Percentiles rank a stretch among this genome's conserved stretches.
Evolutionary conservation across 2,797 vertebrate genomes (phyloP).

Genomic region (Taeniopygia guttata): DNA sequence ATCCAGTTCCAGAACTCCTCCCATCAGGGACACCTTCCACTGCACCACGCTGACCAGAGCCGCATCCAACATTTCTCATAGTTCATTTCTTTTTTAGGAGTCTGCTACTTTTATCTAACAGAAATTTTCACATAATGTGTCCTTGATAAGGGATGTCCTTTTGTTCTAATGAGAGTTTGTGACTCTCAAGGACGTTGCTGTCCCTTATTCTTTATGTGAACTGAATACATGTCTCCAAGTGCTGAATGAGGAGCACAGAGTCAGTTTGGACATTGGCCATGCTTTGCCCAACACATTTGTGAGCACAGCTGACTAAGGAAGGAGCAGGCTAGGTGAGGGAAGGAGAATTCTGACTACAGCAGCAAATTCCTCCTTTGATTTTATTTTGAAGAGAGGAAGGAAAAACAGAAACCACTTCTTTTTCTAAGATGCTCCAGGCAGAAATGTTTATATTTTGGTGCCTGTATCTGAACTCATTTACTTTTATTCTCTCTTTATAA

Average conservation of each 20-base stretch:
- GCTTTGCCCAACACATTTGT: rapidly evolving
- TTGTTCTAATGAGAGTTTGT: not conserved
- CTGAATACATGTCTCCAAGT: rapidly evolving
- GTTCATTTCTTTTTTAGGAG: not conserved
- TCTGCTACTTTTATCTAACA: not conserved
- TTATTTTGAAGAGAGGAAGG: constrained; percentile 21
- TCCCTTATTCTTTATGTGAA: not conserved
- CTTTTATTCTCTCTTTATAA: constrained; percentile 44
- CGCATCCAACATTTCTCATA: not conserved
- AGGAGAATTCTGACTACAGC: not conserved
- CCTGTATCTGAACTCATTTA: constrained; percentile 6
- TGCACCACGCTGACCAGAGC: rapidly evolving
- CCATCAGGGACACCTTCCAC: not conserved
- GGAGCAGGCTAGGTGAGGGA: not conserved
- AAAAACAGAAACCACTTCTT: constrained; percentile 21
- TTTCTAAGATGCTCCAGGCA: constrained; percentile 25
- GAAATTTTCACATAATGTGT: not conserved
- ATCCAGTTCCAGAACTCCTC: not conserved
- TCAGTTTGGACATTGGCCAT: not conserved
- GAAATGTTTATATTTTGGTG: constrained; percentile 29
- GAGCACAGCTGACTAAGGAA: not conserved
- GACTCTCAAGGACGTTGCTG: not conserved
- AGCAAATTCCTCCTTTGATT: constrained; percentile 45
- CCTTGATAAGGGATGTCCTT: not conserved
- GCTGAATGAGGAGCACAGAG: not conserved